Conservation (phyloP, 1,140 invertebrate genomes). For the Nomia melanderi region DNA sequence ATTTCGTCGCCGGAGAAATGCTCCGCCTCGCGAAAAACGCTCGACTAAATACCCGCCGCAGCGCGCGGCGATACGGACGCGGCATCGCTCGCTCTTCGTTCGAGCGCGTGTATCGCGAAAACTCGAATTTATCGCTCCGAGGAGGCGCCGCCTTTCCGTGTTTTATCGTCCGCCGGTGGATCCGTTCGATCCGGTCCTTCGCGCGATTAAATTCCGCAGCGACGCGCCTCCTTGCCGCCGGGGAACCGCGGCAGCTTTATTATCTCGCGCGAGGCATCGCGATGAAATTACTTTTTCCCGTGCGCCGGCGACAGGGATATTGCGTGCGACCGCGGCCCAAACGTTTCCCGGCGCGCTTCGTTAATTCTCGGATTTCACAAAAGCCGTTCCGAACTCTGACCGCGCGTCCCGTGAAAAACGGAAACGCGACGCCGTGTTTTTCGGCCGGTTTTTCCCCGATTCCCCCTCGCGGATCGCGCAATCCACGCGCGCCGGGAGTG, state of each 20-base stretch:
- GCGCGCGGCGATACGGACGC: no score
- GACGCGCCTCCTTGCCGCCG: no score
- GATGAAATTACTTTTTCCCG: conserved; percentile 4
- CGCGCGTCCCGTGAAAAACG: background rate
- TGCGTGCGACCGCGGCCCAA: background rate
- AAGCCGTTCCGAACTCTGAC: conserved; percentile 22
- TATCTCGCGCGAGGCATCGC: background rate
- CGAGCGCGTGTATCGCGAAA: no score
- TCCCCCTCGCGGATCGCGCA: no score
- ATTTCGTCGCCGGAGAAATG: conserved; percentile 31
- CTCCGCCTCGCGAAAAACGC: conserved; percentile 7
- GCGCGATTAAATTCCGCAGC: no score
- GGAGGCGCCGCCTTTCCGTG: no score
- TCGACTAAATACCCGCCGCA: background rate
- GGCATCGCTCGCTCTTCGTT: no score
- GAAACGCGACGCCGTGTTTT: background rate
- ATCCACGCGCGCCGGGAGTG: no score
- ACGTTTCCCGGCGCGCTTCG: conserved; percentile 31
- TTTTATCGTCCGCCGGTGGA: no score
- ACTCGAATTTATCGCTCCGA: no score
- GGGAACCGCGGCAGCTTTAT: background rate
- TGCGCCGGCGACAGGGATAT: background rate
- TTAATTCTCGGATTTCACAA: conserved; percentile 44
- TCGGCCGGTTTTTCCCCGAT: no score
- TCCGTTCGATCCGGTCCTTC: no score